Conservation (phyloP, 2,888 invertebrate species). For the Invenusta paracnida region DNA sequence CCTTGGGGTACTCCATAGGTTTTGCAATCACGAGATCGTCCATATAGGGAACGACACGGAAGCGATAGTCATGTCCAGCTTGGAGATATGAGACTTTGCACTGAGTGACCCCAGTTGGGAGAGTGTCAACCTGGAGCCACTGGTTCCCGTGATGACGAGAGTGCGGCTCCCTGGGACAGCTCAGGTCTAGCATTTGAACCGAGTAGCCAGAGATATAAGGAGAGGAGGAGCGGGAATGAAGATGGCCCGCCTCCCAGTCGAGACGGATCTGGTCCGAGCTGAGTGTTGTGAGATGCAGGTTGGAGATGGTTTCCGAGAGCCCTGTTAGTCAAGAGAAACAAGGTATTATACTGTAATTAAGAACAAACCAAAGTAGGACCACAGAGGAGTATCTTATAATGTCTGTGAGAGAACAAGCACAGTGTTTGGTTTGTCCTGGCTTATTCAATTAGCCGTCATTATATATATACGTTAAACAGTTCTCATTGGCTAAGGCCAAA, state of each 20-base stretch:
- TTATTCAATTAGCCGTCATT: no score
- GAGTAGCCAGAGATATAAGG: not conserved
- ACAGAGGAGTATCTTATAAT: no score
- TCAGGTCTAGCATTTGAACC: not conserved
- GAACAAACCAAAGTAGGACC: no score
- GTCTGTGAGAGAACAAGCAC: no score
- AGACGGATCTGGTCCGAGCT: not conserved
- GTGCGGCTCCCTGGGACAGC: not conserved
- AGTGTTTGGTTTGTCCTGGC: no score
- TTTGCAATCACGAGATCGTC: not conserved
- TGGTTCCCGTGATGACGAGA: no score
- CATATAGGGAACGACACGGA: slow-evolving; percentile 13
- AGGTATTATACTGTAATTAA: not conserved
- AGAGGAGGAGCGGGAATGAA: not conserved
- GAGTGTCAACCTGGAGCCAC: not conserved
- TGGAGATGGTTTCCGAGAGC: not conserved
- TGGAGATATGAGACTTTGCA: not conserved
- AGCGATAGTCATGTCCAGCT: not conserved
- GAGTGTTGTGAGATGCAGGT: not conserved
- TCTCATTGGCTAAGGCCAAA: no score
- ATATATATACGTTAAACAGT: no score
- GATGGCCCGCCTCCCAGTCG: not conserved
- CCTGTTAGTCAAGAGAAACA: not conserved
- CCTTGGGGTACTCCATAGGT: not conserved
- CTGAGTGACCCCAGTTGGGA: not conserved